Conservation (phyloP, 2,797 vertebrate genomes). For the Anniella stebbinsi region DNA sequence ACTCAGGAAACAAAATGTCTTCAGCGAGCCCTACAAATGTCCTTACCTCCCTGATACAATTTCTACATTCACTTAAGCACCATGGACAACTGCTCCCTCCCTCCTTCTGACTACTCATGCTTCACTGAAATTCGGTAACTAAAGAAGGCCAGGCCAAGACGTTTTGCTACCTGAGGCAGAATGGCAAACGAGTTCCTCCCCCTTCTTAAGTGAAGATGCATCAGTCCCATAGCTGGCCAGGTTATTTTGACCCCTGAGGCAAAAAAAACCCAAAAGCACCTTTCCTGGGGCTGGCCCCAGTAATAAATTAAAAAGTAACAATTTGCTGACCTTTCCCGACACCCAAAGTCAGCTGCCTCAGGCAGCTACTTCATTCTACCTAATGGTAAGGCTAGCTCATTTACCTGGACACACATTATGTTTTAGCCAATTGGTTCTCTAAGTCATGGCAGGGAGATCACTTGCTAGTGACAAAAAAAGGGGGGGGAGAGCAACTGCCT, state of each 20-base stretch:
- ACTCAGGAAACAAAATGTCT: background rate
- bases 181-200: background rate
- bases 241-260: background rate
- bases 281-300: background rate
- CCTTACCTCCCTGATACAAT: background rate
- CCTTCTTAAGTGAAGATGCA: background rate
- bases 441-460: background rate
- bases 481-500: background rate
- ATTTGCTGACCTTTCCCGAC: background rate
- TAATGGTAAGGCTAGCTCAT: background rate
- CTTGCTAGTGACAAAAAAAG: background rate
- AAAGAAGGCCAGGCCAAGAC: background rate
- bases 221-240: background rate
- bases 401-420: background rate
- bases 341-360: background rate
- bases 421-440: background rate
- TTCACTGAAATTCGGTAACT: background rate
- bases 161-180: background rate
- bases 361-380: background rate
- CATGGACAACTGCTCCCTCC: background rate
- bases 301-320: background rate
- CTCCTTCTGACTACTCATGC: background rate
- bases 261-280: background rate
- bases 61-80: background rate
- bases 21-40: background rate